These are phyloP conservation scores for Petrocephalus microphthalmus DNA, from an alignment of 2,113 vertebrate genomes.

Conservation along the genomic window DNA sequence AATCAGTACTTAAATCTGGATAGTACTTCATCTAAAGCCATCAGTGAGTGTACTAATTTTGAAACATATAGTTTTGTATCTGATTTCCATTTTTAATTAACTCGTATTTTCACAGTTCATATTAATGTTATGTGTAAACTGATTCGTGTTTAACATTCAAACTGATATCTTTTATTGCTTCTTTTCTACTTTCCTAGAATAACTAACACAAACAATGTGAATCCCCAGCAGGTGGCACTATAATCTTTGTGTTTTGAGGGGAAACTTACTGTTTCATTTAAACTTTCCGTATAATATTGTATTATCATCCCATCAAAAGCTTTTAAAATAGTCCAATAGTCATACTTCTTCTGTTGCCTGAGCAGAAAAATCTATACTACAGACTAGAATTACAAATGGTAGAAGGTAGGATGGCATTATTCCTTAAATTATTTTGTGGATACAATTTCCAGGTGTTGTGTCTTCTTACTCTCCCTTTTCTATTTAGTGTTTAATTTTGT, in stretches of 20 bases:
- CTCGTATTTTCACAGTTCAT: background rate
- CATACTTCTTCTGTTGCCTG: background rate
- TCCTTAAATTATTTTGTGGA: background rate
- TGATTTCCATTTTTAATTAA: background rate
- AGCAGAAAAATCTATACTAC: background rate
- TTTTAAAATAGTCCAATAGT: background rate
- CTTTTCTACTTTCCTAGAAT: background rate
- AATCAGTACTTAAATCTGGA: background rate
- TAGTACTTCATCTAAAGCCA: background rate
- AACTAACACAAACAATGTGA: constrained; percentile 7
- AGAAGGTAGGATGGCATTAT: background rate
- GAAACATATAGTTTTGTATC: background rate
- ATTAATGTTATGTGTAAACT: background rate
- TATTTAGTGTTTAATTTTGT: constrained; percentile 6
- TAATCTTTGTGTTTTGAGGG: constrained; percentile 27
- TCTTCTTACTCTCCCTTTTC: background rate
- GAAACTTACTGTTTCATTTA: background rate
- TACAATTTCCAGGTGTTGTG: background rate
- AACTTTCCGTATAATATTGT: background rate
- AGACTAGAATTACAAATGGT: background rate
- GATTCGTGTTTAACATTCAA: background rate
- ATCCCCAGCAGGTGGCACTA: constrained; percentile 37
- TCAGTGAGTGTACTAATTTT: background rate
- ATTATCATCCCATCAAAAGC: background rate
- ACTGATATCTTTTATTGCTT: background rate